phyloP scores from a whole-genome alignment of 2,797 vertebrate species.

The Thripadectes ignobilis region DNA sequence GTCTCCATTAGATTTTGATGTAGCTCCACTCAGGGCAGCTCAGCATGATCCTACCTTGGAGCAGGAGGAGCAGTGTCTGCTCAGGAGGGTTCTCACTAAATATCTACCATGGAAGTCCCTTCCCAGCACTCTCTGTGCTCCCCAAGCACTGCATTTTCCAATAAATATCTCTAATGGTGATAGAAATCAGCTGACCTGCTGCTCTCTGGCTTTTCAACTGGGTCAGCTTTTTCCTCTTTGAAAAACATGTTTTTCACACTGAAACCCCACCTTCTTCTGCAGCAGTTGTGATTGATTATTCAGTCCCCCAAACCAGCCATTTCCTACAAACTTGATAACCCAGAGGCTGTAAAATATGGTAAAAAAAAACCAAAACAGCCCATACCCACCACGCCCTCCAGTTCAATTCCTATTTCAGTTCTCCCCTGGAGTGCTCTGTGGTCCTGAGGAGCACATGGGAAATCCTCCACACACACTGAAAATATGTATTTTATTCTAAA shows the following conservation, averaged over 20 bases:
- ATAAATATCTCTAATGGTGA: background rate
- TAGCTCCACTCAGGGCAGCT: background rate
- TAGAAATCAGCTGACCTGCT: background rate
- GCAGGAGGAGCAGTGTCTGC: background rate
- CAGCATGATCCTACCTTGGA: rapidly evolving
- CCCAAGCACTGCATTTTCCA: background rate
- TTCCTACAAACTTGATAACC: background rate
- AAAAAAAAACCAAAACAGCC: background rate
- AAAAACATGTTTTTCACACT: background rate
- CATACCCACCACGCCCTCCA: background rate
- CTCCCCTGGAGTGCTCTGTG: background rate
- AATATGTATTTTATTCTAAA: background rate
- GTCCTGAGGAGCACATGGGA: background rate
- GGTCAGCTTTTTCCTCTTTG: background rate
- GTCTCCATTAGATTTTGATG: background rate
- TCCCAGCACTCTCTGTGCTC: rapidly evolving
- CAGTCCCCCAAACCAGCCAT: background rate
- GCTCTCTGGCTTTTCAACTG: background rate
- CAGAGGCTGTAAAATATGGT: background rate
- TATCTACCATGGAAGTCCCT: rapidly evolving
- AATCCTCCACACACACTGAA: background rate
- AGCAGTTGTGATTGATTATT: background rate
- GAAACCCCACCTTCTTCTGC: background rate
- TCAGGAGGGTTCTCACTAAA: background rate
- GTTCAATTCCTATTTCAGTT: background rate